Conservation (phyloP, 2,113 vertebrate species). For the Podiceps cristatus region DNA sequence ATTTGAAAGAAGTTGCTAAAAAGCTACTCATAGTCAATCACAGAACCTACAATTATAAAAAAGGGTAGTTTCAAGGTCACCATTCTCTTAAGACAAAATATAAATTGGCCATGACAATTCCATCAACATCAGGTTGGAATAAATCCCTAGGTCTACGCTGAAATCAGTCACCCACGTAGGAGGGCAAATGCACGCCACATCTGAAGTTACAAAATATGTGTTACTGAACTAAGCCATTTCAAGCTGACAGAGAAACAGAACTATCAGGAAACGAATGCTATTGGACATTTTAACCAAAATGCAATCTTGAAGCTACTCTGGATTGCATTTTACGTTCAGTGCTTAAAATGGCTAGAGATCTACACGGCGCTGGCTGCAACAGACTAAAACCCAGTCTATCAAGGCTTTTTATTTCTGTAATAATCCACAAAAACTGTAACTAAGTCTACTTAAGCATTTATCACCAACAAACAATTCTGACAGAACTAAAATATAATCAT, state of each 20-base stretch:
- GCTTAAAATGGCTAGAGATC: background rate
- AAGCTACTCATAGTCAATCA: background rate
- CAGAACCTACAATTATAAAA: background rate
- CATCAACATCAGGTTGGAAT: background rate
- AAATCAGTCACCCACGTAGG: background rate
- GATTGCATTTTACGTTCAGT: background rate
- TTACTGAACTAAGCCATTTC: background rate
- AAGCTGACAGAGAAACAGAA: background rate
- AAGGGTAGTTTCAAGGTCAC: background rate
- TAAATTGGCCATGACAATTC: background rate
- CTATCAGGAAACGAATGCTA: background rate
- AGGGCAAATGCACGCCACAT: background rate
- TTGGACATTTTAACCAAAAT: background rate
- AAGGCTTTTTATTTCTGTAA: constrained; percentile 26
- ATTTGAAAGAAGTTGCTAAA: background rate
- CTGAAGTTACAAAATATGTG: background rate
- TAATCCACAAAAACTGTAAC: constrained; percentile 19
- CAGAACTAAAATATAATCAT: constrained; percentile 30
- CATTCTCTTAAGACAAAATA: background rate
- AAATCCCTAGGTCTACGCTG: accelerated
- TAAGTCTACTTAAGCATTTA: constrained; percentile 10
- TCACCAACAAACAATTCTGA: constrained; percentile 35
- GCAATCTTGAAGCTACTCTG: background rate
- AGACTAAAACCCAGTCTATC: background rate
- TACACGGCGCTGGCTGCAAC: accelerated